Base-by-base conservation (phyloP, 2,113 vertebrate genomes). In the Scytalopus superciliaris region DNA sequence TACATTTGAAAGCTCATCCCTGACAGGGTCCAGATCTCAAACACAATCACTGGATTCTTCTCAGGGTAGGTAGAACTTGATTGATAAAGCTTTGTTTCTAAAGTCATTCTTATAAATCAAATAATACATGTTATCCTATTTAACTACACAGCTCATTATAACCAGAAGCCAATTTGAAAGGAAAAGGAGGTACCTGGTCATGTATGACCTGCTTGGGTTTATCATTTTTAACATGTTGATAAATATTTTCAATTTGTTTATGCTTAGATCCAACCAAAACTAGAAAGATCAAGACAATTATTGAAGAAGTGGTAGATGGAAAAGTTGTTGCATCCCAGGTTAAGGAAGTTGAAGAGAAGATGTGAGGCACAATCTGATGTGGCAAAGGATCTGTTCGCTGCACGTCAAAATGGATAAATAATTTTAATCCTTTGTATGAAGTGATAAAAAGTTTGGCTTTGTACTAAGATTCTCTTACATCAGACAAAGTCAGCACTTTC, bases 231-330 rank as follows among this genome's bases (percentile, higher is more conserved):
- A 62, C 39, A 64, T 30, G 27, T 13, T 55, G 31, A 85, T 81
- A 85, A 79, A 62, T 70, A n/a, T 53, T 59, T 80, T 74, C 78
- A 3, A 3, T 85, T 91, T 77, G 5, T 79, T 82, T 70, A 78
- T 72, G 27, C 85, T 89, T 90, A 98, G 98, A 98, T 94, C 80
- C 98, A 40, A 78, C 62, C 86, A 98, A 98, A 97, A 96, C 97
- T 47, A 98, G 98, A 25, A 98, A 97, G 84, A 97, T 98, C 88
- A 98, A 97, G 94, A 98, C 98, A 74, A 97, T 98, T 49, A 95
- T 98, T 0, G 98, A 98, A 84, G 98, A 98, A 50, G 95, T 98
- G 22, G 97, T 98, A 57, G 97, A 98, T 23, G 98, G 98, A 42
- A 97, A 98, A 70, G 97, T 98, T 52, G 93, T 98, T 40, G 95